Evolutionary conservation across 2,797 vertebrate genomes (phyloP), one percentile per base, ranked within the genome.

Genomic region (Esox lucius): DNA sequence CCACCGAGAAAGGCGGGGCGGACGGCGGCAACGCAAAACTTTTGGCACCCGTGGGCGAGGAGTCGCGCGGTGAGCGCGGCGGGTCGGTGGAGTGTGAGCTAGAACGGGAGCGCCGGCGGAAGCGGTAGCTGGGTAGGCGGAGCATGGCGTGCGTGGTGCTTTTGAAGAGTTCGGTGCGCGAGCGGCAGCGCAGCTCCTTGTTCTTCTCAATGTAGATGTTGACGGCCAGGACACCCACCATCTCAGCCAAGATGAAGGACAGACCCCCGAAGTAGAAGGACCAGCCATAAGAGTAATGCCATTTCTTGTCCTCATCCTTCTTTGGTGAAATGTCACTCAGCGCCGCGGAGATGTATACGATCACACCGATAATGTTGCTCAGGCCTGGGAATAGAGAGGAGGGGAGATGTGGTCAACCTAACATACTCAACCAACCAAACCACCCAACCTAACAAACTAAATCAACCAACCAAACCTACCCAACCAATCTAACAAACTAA

Each of bases 351-450:
- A 97, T 97, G 92, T 98, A 98, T 48, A 97, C 96, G 59, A 97
- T 98, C 82, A 97, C 96, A 0, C 96, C 96, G n/a, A 98, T 98
- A 89, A 98, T 98, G 94, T 97, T 97, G 91, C 96, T 97, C 81
- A 97, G 94, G 76, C 96, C 95, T 97, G 90, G 65, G 67, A 77
- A 76, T 19, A 46, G 5, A 56, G 46, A 35, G 26, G 19, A 6
- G 22, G 22, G 15, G 33, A 17, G 28, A 17, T 5, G 2, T 56
- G 46, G 3, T 31, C 28, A 31, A 31, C 28, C 28, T 31, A 31
- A 31, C 28, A 31, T 1, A 31, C 28, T 3, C 28, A 31, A 31
- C 28, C 3, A 31, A 31, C 28, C 28, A 31, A 31, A 42, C 4
- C 39, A 1, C 39, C 5, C 2, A 42, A 42, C 5, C 39, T 42